Evolutionary conservation across 1,140 invertebrate species (phyloP), one percentile per base, ranked within the genome.

Genomic region (Gryllus bimaculatus): DNA sequence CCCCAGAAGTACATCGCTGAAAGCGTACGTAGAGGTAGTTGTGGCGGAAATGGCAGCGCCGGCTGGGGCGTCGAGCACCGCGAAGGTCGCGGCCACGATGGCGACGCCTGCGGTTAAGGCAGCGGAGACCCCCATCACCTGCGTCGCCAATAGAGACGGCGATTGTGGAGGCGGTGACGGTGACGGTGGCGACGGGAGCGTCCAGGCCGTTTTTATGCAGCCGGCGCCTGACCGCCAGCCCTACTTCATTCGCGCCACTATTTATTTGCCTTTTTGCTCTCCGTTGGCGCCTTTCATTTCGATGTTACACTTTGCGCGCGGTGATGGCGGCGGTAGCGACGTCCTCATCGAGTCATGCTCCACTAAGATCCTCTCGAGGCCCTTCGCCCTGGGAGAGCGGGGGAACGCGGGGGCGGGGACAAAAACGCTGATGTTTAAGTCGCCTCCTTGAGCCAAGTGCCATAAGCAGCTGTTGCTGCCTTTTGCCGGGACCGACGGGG

Each of bases 311-410:
- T 77, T 49, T n/a, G 8, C n/a, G 15, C 47, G 10, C 47, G 26
- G 26, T n/a, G n/a, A n/a, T n/a, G n/a, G n/a, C n/a, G n/a, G n/a
- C 26, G 26, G 26, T 5, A 5, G 26, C 26, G 26, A 5, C 26
- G 26, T 12, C 47, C 76, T n/a, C 48, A 47, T n/a, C 20, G 48
- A 77, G 76, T 77, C 76, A 77, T 77, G 76, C 76, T 77, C 76
- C 76, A 77, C 76, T 77, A 77, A 77, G 48, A 20, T 10, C 76
- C 47, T 77, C 47, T 21, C 15, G 48, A 48, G 48, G 48, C 26
- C 26, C 0, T 76, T 76, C 26, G 75, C 75, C 0, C 13, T 18
- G 39, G 75, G 48, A 76, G 8, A 15, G 75, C n/a, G 75, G 39
- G 13, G 39, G n/a, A n/a, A n/a, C 75, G 8, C n/a, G 7, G 0